Base-by-base conservation (phyloP, 2,113 vertebrate genomes). In the Otus sunia region DNA sequence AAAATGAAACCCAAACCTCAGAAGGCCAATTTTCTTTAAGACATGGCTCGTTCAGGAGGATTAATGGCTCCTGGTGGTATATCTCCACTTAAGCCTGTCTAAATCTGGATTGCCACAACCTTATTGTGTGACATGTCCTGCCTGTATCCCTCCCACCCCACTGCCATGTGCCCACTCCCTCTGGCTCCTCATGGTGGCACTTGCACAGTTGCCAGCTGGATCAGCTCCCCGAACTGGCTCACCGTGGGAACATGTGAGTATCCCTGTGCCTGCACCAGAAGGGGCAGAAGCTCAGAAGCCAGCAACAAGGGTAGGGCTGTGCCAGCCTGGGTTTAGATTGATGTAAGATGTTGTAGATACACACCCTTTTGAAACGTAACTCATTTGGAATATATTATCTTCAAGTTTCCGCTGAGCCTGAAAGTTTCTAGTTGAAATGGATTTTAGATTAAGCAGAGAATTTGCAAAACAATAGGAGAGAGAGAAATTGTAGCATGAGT, bases 401-500 rank as follows among this genome's bases (percentile, higher is more conserved):
- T 82, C 25, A 37, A 32, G 45, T 93, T 93, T 94, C 71, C 0
- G 15, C 74, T 69, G 88, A 94, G 81, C 52, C 36, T 88, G 63
- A 64, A 94, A 86, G 59, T 69, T 96, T 94, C 73, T 71, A 19
- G 47, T 59, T 94, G 64, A 83, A 93, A 90, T 60, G 73, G 50
- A 89, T 96, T 95, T 94, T 86, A 86, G 62, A 91, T 92, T 86
- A 94, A 89, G 86, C 76, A 75, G 60, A 75, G 80, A 92, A 89
- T 94, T 88, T 94, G 59, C 62, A 85, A 85, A 94, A 97, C 93
- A 96, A 92, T 94, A 83, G 96, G 49, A 55, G 73, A 52, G 74
- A 76, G 72, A 69, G 84, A 63, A 94, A 81, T 34, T 74, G 76
- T 41, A 47, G 60, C 1, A 1, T 97, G 93, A 96, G 78, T 96